Percentiles rank a stretch among this genome's conserved stretches.
These are phyloP conservation scores for Oryzias javanicus DNA, from an alignment of 2,113 vertebrate species.

Conservation along the genomic window DNA sequence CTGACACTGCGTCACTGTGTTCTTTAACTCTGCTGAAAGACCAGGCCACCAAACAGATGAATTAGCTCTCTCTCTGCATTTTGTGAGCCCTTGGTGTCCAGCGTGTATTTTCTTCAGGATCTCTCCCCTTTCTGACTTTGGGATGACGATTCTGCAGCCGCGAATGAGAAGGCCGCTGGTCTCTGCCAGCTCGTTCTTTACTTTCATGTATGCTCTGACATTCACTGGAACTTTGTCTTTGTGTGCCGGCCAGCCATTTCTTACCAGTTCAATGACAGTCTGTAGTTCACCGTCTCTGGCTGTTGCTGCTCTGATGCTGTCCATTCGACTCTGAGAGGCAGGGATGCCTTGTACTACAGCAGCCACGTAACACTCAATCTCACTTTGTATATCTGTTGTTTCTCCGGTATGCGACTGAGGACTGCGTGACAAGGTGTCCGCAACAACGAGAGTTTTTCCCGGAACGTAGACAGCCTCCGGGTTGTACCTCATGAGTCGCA, in stretches of 20 bases:
- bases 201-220: too few relatives aligned
- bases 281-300: too few relatives aligned
- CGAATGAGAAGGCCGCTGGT: background rate
- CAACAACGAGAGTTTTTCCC: background rate
- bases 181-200: background rate
- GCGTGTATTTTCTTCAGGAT: background rate
- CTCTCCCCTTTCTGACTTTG: background rate
- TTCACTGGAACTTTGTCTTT: too few relatives aligned
- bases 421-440: background rate
- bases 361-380: too few relatives aligned
- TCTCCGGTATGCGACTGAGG: background rate
- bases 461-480: background rate
- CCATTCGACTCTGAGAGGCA: too few relatives aligned
- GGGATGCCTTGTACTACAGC: too few relatives aligned
- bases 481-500: background rate
- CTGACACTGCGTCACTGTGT: background rate
- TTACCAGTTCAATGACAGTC: too few relatives aligned
- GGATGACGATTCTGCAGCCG: background rate
- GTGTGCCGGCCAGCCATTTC: too few relatives aligned
- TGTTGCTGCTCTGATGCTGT: too few relatives aligned
- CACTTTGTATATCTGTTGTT: background rate
- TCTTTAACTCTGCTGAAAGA: background rate
- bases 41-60: background rate
- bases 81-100: background rate
- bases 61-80: background rate